Evolutionary conservation across 2,888 invertebrate genomes (phyloP), one percentile per base, ranked within the genome.

Genomic region (Drosophila affinis): DNA sequence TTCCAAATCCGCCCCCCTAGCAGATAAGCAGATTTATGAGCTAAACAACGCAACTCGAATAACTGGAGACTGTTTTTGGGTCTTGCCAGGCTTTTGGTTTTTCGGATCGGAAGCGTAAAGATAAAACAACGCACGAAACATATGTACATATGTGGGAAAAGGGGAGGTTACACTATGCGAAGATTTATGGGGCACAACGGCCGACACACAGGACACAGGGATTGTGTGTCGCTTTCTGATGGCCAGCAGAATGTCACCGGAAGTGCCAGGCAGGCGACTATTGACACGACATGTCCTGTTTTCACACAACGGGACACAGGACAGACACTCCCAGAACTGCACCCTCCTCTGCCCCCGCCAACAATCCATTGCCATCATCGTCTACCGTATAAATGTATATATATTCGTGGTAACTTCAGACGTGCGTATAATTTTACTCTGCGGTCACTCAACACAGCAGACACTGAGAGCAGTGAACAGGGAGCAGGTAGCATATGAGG

Each of bases 21-120:
- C 78, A 88, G 83, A 83, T 83, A 83, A 83, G 89, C 83, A 83
- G 83, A 83, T 88, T 83, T 83, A 83, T 83, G 83, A 83, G 83
- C 88, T 88, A 87, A 88, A 88, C 83, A 88, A 81, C 88, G 88
- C 76, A 82, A 83, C 83, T 76, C 76, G 79, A 87, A 79, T 79
- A 89, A 72, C 79, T 78, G 85, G 76, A 86, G 88, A 82, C 87
- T 75, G 56, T 57, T 51, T 72, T 72, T 69, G 29, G 29, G 24
- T 18, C 18, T 18, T 18, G 18, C 18, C 18, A 18, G 18, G 18
- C 1, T 18, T 18, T 18, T 1, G 51, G 75, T 75, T 65, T 73
- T 63, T 72, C 62, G 70, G 44, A n/a, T 54, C 81, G 88, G 88
- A 83, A 83, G 87, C 83, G 78, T 88, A 88, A 83, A 83, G 89